Evolutionary conservation across 2,797 vertebrate species (phyloP).

Genomic region (Tinamus major): DNA sequence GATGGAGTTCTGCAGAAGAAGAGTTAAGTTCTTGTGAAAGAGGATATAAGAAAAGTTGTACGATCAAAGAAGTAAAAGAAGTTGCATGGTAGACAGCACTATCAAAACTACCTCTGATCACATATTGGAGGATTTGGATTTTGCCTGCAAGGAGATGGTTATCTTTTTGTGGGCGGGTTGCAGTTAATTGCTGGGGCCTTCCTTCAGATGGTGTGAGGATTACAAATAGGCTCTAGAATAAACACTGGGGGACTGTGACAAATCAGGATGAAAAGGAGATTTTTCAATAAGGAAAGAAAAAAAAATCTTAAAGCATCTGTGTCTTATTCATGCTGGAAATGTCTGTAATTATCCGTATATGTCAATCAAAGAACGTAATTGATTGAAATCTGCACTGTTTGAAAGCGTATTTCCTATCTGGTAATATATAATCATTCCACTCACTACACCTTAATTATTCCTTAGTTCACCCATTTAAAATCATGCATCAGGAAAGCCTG

Average conservation of each 20-base stretch:
- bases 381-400: not conserved
- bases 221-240: not conserved
- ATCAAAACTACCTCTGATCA: not conserved
- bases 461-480: not conserved
- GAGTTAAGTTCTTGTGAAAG: not conserved
- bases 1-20: not conserved
- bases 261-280: not conserved
- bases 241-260: not conserved
- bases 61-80: not conserved
- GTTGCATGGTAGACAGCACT: not conserved
- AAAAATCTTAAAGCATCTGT: not conserved
- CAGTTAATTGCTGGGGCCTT: not conserved
- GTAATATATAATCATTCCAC: not conserved
- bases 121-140: not conserved
- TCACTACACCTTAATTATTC: not conserved
- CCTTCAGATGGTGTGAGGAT: not conserved
- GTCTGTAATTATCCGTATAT: rapidly evolving
- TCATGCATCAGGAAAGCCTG: not conserved
- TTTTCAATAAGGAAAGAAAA: not conserved
- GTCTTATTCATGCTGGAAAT: not conserved
- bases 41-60: not conserved
- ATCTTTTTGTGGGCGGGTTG: not conserved
- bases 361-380: not conserved
- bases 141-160: not conserved
- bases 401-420: not conserved